Conservation (phyloP, 2,797 vertebrate genomes). For the Gorsachius magnificus region DNA sequence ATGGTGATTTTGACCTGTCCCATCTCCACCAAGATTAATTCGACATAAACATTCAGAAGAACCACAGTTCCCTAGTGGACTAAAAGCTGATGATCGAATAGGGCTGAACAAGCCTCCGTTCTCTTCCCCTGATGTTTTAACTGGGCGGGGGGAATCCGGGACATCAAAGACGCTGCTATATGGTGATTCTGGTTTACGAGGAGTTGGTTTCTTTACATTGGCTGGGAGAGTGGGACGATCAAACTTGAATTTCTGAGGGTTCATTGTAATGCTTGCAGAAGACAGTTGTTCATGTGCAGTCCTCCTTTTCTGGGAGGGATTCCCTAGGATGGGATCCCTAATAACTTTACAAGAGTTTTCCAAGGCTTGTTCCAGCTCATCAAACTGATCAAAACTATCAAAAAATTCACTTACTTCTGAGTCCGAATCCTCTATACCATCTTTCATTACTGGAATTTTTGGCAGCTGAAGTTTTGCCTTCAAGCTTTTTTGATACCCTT, state of each 20-base stretch:
- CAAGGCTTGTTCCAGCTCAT: slow-evolving; percentile 87
- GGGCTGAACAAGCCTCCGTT: slow-evolving; percentile 90
- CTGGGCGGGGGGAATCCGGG: slow-evolving; percentile 87
- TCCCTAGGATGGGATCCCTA: slow-evolving; percentile 65
- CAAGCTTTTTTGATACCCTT: slow-evolving; percentile 96
- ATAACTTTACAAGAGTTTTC: slow-evolving; percentile 71
- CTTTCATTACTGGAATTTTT: slow-evolving; percentile 90
- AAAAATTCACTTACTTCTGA: slow-evolving; percentile 99
- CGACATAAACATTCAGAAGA: slow-evolving; percentile 88
- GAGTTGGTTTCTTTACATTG: slow-evolving; percentile 94
- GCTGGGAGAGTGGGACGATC: slow-evolving; percentile 90
- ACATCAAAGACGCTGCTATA: slow-evolving; percentile 83
- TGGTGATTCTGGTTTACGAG: slow-evolving; percentile 92
- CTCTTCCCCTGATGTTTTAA: slow-evolving; percentile 87
- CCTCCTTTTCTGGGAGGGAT: slow-evolving; percentile 75
- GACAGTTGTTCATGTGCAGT: slow-evolving; percentile 71
- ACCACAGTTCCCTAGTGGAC: slow-evolving; percentile 84
- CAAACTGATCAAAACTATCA: slow-evolving; percentile 98
- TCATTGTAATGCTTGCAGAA: slow-evolving; percentile 84
- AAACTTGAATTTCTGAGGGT: slow-evolving; percentile 93
- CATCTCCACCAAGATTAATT: slow-evolving; percentile 73
- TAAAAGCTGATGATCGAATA: slow-evolving; percentile 93
- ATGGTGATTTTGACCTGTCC: slow-evolving; percentile 76
- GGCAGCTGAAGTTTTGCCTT: slow-evolving; percentile 94
- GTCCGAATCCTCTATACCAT: slow-evolving; percentile 95